Evolutionary conservation across 2,888 invertebrate species (phyloP), one percentile per base, ranked within the genome.

Genomic region (Eristalinus aeneus): DNA sequence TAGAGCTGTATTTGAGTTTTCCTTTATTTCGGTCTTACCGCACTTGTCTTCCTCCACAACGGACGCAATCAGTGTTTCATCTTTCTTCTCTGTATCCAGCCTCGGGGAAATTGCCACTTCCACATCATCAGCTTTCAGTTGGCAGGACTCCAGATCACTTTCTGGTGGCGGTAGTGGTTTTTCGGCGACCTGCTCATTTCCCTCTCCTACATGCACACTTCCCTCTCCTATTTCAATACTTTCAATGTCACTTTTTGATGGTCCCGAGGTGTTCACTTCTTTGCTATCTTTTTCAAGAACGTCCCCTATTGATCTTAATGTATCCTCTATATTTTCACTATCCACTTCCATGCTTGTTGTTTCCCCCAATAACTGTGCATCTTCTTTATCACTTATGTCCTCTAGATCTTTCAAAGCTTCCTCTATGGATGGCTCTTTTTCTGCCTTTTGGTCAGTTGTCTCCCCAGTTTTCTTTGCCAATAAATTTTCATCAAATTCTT

Each of bases 401-500:
- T 22, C 23, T 22, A 23, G 4, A 10, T 56, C 56, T 12, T 23
- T 27, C 10, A 11, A 11, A 12, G 8, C 12, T 23, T 56, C 9
- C 12, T 0, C 11, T 11, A 3, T 3, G 0, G 4, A 0, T 1
- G 23, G 10, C 1, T 56, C 56, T 6, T 56, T 27, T 11, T 11
- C 56, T 0, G 1, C 12, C 1, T 10, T 22, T 56, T 10, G n/a
- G 2, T 11, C 11, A 2, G 3, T 0, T 10, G 12, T 3, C 1
- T 12, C 56, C 11, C 23, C 56, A 12, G 23, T 3, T 12, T 22
- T 56, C 23, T 56, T 27, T 12, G 11, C 56, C 56, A 23, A 2
- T 23, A 56, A 22, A 22, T 11, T 1, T 23, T 56, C 56, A 11
- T 80, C 84, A 46, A 86, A 86, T 39, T 69, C 63, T n/a, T 86